These are phyloP conservation scores for Psettodes erumei DNA, from an alignment of 2,113 vertebrate species.

Conservation along the genomic window DNA sequence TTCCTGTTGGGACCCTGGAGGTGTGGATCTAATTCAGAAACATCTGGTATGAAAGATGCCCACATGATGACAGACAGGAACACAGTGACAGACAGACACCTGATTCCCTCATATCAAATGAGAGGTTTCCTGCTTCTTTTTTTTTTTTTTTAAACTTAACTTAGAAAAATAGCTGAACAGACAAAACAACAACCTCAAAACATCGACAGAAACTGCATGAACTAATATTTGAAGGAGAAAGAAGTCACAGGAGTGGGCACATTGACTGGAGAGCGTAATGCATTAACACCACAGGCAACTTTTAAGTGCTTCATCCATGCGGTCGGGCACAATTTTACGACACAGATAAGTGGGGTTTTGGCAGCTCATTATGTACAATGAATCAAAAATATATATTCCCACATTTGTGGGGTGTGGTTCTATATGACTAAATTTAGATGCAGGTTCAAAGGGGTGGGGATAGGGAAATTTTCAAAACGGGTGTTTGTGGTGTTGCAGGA, in stretches of 20 bases:
- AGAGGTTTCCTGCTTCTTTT: too few species aligned
- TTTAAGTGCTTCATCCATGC: constrained; percentile 58
- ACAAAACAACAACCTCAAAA: neutral
- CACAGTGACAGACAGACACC: neutral
- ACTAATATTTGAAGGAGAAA: constrained; percentile 58
- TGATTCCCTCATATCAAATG: constrained; percentile 12
- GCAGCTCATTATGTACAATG: constrained; percentile 39
- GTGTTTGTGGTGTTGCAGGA: constrained; percentile 58
- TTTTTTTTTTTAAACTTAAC: too few species aligned
- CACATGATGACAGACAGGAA: constrained; percentile 26
- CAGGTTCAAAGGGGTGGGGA: constrained; percentile 31
- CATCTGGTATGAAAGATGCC: constrained; percentile 37
- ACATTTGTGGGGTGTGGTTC: constrained; percentile 9
- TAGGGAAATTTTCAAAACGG: constrained; percentile 66
- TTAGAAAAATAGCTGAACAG: neutral
- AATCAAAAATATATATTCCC: constrained; percentile 39
- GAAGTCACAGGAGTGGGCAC: constrained; percentile 30
- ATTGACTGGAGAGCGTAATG: constrained; percentile 30
- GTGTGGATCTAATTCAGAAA: constrained; percentile 42
- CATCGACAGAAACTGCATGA: neutral
- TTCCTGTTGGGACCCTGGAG: constrained; percentile 39
- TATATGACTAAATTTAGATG: constrained; percentile 31
- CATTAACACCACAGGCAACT: constrained; percentile 39
- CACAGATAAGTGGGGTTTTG: constrained; percentile 61
- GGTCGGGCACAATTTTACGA: constrained; percentile 61